phyloP scores from a whole-genome alignment of 2,888 invertebrate species.

The Idaea straminata region DNA sequence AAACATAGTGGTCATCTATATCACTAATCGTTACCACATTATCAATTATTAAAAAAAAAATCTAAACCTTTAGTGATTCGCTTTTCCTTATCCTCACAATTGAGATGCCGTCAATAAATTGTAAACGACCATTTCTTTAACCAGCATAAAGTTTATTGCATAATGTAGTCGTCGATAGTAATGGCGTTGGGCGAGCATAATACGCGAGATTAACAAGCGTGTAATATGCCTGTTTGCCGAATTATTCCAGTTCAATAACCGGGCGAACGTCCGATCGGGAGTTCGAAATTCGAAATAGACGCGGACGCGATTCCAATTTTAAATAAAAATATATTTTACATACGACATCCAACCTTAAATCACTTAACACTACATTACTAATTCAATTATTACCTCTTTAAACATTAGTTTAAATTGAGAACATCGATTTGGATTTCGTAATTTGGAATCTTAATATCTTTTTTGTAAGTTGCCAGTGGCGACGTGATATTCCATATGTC shows the following conservation, averaged over 20 bases:
- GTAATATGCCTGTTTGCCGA: slow-evolving; percentile 77
- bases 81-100: slow-evolving; percentile 25
- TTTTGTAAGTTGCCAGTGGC: slow-evolving; percentile 2
- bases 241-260: slow-evolving; percentile 79
- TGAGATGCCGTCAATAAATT: neutral
- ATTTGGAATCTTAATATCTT: slow-evolving; percentile 1
- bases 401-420: neutral
- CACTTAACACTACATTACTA: neutral
- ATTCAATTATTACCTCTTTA: neutral
- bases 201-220: slow-evolving; percentile 63
- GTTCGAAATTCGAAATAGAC: slow-evolving; percentile 78
- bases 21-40: slow-evolving; percentile 22
- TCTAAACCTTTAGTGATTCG: neutral
- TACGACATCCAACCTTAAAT: neutral
- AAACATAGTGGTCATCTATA: slow-evolving; percentile 46
- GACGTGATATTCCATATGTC: slow-evolving; percentile 3
- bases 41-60: slow-evolving; percentile 9
- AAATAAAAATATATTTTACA: slow-evolving; percentile 18
- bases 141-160: neutral
- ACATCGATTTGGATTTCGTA: neutral
- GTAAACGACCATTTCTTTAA: neutral
- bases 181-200: neutral
- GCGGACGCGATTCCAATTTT: slow-evolving; percentile 52
- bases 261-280: slow-evolving; percentile 70
- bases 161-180: slow-evolving; percentile 34